These are phyloP conservation scores for Endotricha flammealis DNA, from an alignment of 2,888 invertebrate genomes.

Conservation along the genomic window DNA sequence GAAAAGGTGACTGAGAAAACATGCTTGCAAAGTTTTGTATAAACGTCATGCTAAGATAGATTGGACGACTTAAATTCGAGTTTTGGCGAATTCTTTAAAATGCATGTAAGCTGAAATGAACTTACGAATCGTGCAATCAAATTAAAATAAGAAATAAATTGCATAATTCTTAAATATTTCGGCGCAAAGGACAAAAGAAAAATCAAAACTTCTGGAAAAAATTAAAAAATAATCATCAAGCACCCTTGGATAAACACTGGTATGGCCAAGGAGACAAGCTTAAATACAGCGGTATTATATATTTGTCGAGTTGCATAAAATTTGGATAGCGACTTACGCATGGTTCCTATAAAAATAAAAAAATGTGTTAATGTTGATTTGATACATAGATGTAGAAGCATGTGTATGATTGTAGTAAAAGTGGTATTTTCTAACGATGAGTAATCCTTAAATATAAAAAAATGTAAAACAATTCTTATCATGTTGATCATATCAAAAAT, in stretches of 20 bases:
- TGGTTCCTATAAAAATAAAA: slow-evolving; percentile 78
- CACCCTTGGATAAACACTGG: slow-evolving; percentile 44
- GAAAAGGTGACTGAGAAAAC: slow-evolving; percentile 51
- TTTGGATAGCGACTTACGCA: slow-evolving; percentile 69
- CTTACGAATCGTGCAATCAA: slow-evolving; percentile 36
- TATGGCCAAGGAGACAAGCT: slow-evolving; percentile 50
- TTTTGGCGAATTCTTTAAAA: slow-evolving; percentile 21
- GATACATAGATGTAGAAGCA: too few relatives aligned
- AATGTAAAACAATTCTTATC: too few relatives aligned
- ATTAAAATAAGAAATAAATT: slow-evolving; percentile 20
- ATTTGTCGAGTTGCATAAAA: slow-evolving; percentile 54
- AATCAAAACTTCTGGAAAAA: slow-evolving; percentile 23
- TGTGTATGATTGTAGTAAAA: too few relatives aligned
- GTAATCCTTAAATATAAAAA: too few relatives aligned
- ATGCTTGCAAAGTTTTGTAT: slow-evolving; percentile 46
- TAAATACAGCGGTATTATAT: slow-evolving; percentile 62
- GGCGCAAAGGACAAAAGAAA: slow-evolving; percentile 21
- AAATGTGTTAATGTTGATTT: slow-evolving; percentile 25
- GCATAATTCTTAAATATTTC: slow-evolving; percentile 29
- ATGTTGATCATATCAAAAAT: too few relatives aligned
- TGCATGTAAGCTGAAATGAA: slow-evolving; percentile 35
- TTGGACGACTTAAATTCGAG: slow-evolving; percentile 20
- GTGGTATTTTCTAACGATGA: too few relatives aligned
- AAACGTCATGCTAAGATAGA: slow-evolving; percentile 39
- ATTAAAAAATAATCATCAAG: slow-evolving; percentile 40